Conservation (phyloP, 2,797 vertebrate genomes). For the Pipistrellus nathusii region DNA sequence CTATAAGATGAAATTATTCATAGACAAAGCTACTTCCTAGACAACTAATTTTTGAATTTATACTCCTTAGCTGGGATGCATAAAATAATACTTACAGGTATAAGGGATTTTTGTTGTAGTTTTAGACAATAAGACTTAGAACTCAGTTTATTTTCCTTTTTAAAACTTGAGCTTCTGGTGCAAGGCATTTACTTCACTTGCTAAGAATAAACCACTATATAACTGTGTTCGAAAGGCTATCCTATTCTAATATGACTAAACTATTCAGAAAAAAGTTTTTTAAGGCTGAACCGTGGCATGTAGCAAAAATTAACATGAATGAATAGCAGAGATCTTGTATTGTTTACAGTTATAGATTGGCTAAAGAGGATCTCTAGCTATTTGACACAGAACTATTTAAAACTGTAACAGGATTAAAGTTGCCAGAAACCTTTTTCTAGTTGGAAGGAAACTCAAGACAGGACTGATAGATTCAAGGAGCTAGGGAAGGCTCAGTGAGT, state of each 20-base stretch:
- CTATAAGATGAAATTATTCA: not conserved
- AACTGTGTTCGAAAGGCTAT: constrained; percentile 7
- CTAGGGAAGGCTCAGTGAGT: not conserved
- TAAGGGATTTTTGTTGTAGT: not conserved
- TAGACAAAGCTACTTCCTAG: not conserved
- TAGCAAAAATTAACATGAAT: not conserved
- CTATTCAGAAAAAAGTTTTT: not conserved
- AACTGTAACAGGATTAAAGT: not conserved
- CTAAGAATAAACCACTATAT: not conserved
- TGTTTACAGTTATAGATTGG: not conserved
- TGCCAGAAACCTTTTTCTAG: not conserved
- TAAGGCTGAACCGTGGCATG: not conserved
- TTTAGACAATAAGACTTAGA: not conserved
- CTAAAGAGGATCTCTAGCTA: not conserved
- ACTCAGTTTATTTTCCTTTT: constrained; percentile 40
- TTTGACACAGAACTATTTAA: not conserved
- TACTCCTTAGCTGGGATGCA: not conserved
- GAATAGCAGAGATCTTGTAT: not conserved
- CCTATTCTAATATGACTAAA: not conserved
- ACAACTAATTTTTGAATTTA: not conserved
- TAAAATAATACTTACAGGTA: constrained; percentile 11
- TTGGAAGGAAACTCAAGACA: not conserved
- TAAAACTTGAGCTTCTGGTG: constrained; percentile 50
- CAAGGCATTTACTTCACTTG: constrained; percentile 33
- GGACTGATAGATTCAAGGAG: not conserved